Evolutionary conservation across 2,797 vertebrate genomes (phyloP).

Genomic region (Lithobates pipiens): DNA sequence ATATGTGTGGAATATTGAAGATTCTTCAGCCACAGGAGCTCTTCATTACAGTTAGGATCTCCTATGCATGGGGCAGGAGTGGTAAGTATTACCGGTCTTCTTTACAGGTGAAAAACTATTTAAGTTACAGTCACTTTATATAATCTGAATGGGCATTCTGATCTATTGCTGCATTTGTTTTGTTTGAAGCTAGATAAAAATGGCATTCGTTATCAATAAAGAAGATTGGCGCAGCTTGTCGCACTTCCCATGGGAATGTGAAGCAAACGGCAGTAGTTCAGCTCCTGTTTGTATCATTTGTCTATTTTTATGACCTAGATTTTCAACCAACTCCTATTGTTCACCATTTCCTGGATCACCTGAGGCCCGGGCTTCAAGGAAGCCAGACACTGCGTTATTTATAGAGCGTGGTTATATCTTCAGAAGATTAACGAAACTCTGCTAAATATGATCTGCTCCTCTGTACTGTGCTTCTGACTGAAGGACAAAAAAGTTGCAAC

Average conservation of each 20-base stretch:
- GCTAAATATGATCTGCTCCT: neutral
- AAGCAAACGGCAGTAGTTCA: neutral
- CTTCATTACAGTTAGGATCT: neutral
- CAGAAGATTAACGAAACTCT: conserved; percentile 7
- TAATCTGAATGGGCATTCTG: neutral
- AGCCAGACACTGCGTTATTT: conserved; percentile 42
- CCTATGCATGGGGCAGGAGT: too few species aligned
- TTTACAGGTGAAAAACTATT: too few species aligned
- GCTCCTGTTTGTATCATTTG: conserved; percentile 33
- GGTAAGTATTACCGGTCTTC: too few species aligned
- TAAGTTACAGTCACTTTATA: too few species aligned
- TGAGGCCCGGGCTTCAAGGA: conserved; percentile 34
- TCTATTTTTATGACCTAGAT: conserved; percentile 44
- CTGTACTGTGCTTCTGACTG: too few species aligned
- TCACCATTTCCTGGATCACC: conserved; percentile 44
- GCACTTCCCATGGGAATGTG: conserved; percentile 11
- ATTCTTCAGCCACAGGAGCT: too few species aligned
- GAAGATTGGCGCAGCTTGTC: conserved; percentile 2
- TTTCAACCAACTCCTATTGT: conserved; percentile 38
- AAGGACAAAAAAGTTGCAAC: too few species aligned
- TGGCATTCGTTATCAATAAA: neutral
- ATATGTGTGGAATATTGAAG: too few species aligned
- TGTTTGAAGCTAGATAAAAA: neutral
- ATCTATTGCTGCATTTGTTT: neutral
- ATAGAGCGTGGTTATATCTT: conserved; percentile 28